Conservation (phyloP, 1,140 invertebrate genomes). For the Proctacanthus coquilletti region DNA sequence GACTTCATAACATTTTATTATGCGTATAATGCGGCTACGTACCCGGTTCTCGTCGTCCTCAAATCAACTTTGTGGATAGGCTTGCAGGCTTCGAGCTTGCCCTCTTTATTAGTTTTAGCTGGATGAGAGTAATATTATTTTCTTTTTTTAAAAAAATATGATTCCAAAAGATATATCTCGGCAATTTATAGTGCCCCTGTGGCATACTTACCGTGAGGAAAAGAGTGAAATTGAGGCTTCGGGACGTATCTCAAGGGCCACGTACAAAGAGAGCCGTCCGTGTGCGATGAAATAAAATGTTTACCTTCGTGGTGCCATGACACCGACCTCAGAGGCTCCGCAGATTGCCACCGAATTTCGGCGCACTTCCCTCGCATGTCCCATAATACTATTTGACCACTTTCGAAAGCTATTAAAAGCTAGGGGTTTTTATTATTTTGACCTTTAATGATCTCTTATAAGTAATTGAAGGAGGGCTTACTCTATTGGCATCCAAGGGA, state of each 20-base stretch:
- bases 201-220: slow-evolving; percentile 73
- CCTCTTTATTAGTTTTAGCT: slow-evolving; percentile 81
- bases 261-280: slow-evolving; percentile 84
- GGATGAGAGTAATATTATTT: slow-evolving; percentile 6
- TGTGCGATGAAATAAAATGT: slow-evolving; percentile 93
- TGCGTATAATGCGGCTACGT: slow-evolving; percentile 26
- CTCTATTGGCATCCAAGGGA: slow-evolving; percentile 88
- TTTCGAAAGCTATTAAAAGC: slow-evolving; percentile 94
- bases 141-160: neutral
- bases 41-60: slow-evolving; percentile 81
- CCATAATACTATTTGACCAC: slow-evolving; percentile 89
- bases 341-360: slow-evolving; percentile 65
- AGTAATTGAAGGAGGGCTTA: too few species aligned
- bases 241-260: slow-evolving; percentile 65
- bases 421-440: slow-evolving; percentile 27
- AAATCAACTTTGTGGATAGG: slow-evolving; percentile 90
- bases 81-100: slow-evolving; percentile 75
- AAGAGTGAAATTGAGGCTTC: slow-evolving; percentile 65
- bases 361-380: slow-evolving; percentile 71
- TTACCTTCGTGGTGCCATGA: slow-evolving; percentile 97
- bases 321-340: slow-evolving; percentile 68
- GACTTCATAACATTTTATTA: too few species aligned
- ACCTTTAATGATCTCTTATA: neutral
- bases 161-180: neutral
- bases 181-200: neutral